phyloP scores from a whole-genome alignment of 2,797 vertebrate genomes.

The Lycodopsis pacificus region DNA sequence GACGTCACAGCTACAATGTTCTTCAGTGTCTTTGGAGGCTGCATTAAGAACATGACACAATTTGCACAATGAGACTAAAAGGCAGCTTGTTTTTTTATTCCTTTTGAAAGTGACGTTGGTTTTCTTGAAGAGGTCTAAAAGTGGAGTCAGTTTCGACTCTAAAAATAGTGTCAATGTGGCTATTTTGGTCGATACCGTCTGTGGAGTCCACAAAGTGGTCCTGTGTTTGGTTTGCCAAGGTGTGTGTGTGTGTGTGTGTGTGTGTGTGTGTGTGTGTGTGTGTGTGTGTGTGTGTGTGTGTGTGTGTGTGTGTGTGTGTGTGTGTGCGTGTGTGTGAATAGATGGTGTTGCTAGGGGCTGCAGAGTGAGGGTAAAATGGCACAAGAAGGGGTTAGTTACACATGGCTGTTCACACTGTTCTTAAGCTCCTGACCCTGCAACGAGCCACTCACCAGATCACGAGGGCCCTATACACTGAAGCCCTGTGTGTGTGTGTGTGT shows the following conservation, averaged over 20 bases:
- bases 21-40: conserved; percentile 12
- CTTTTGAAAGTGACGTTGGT: conserved; percentile 30
- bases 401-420: conserved; percentile 72
- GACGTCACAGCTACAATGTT: conserved; percentile 11
- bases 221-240: conserved; percentile 47
- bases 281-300: conserved; percentile 7
- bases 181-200: conserved; percentile 49
- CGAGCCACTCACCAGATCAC: conserved; percentile 27
- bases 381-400: conserved; percentile 72
- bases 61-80: conserved; percentile 3
- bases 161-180: conserved; percentile 66
- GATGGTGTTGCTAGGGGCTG: conserved; percentile 73
- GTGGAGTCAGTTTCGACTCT: conserved; percentile 41
- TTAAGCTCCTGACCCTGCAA: conserved; percentile 28
- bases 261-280: conserved; percentile 27
- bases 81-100: conserved; percentile 8
- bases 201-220: conserved; percentile 18
- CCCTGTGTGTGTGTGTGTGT: conserved; percentile 2
- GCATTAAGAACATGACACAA: background rate
- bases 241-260: background rate
- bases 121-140: conserved; percentile 47
- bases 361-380: conserved; percentile 44
- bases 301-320: conserved; percentile 25
- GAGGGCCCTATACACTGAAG: background rate
- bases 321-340: conserved; percentile 42